Conservation (phyloP, 1,140 invertebrate genomes). For the Macrostomum lignano region DNA sequence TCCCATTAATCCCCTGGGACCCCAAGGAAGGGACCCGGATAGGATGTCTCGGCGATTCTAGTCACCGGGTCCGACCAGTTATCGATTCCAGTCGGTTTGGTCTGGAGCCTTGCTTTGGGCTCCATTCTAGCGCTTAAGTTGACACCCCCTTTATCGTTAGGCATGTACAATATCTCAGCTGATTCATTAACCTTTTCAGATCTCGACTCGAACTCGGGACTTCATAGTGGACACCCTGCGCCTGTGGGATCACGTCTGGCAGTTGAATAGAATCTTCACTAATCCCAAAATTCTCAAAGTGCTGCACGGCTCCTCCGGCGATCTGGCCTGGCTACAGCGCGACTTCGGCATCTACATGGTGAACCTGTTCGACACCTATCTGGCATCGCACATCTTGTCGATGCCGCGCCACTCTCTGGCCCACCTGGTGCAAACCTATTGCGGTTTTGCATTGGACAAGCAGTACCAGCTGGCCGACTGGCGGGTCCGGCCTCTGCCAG, state of each 20-base stretch:
- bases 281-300: conserved; percentile 68
- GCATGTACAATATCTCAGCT: no score
- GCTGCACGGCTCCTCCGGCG: conserved; percentile 62
- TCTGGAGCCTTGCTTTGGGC: no score
- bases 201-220: conserved; percentile 54
- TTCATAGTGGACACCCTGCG: conserved; percentile 63
- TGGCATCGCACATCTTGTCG: conserved; percentile 44
- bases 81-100: no score
- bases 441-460: conserved; percentile 50
- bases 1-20: no score
- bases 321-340: conserved; percentile 71
- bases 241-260: conserved; percentile 47
- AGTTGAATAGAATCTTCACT: conserved; percentile 66
- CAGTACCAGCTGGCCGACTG: conserved; percentile 75
- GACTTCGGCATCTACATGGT: conserved; percentile 80
- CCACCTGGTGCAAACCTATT: conserved; percentile 48
- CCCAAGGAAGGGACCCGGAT: no score
- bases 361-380: conserved; percentile 82
- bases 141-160: no score
- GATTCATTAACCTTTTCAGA: no score
- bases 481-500: conserved; percentile 62
- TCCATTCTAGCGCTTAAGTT: no score
- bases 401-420: conserved; percentile 44
- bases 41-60: no score
- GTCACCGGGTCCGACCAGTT: no score